A percentile compares a stretch with the other conserved stretches of the same genome.
Conservation (phyloP, 2,797 vertebrate genomes). For the Chiloscyllium punctatum region DNA sequence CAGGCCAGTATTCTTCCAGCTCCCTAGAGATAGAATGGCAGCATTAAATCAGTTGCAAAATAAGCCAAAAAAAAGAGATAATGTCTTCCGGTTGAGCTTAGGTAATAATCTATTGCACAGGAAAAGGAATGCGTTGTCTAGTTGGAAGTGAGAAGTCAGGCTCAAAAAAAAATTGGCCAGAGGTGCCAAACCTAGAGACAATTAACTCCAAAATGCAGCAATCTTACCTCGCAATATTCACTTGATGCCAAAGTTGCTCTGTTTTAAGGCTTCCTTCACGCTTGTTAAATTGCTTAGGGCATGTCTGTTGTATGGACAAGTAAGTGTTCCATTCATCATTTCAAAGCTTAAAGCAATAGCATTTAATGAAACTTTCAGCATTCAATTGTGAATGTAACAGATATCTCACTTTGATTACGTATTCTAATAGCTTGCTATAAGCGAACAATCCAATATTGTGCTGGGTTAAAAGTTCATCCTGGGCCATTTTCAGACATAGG, state of each 20-base stretch:
- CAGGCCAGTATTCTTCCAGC: neutral
- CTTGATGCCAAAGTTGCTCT: neutral
- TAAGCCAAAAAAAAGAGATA: neutral
- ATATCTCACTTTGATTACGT: neutral
- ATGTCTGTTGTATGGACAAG: neutral
- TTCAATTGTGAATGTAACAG: neutral
- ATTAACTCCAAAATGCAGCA: neutral
- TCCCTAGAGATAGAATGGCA: neutral
- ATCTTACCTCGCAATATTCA: neutral
- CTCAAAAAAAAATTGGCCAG: neutral
- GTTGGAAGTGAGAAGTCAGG: neutral
- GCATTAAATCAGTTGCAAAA: neutral
- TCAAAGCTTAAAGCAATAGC: neutral
- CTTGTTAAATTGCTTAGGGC: neutral
- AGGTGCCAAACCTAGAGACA: neutral
- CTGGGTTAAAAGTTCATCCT: neutral
- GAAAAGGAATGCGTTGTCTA: neutral
- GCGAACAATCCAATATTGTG: neutral
- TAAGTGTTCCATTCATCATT: neutral
- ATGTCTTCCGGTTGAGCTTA: neutral
- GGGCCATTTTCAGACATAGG: neutral
- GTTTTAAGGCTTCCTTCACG: constrained; percentile 1
- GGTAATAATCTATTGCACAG: neutral
- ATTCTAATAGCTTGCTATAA: neutral
- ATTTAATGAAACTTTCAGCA: neutral